Evolutionary conservation across 1,140 invertebrate species (phyloP).

Genomic region (Ctenoplectra terminalis): DNA sequence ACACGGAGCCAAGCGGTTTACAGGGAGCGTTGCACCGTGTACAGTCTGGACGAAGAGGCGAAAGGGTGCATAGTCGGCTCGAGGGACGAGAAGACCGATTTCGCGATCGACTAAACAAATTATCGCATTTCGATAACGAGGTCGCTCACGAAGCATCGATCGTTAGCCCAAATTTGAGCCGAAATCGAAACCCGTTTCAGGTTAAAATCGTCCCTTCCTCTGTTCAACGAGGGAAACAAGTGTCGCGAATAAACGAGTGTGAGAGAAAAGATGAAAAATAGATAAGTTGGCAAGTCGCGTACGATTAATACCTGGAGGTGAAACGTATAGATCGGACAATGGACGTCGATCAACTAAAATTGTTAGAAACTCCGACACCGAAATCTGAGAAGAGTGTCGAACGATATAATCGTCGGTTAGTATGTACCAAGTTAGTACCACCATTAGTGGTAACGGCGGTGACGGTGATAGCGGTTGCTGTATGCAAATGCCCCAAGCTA

Average conservation of each 20-base stretch:
- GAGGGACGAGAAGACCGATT: constrained; percentile 51
- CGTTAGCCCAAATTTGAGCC: neutral
- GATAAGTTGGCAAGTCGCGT: neutral
- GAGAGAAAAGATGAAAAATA: neutral
- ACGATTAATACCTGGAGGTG: too few relatives aligned
- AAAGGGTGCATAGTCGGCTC: neutral
- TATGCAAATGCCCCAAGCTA: constrained; percentile 10
- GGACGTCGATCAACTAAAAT: neutral
- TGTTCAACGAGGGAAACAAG: neutral
- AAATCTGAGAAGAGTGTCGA: neutral
- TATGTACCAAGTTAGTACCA: too few relatives aligned
- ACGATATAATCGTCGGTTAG: neutral
- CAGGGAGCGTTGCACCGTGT: constrained; percentile 7
- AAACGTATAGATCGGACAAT: neutral
- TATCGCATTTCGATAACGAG: constrained; percentile 73
- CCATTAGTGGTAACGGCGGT: neutral
- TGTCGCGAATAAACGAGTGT: neutral
- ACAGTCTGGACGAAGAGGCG: too few relatives aligned
- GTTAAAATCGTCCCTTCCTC: constrained; percentile 16
- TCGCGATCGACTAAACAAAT: constrained; percentile 70
- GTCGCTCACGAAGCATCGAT: constrained; percentile 59
- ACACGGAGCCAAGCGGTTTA: constrained; percentile 42
- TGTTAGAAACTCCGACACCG: neutral
- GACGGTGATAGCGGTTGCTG: neutral
- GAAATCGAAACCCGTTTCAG: neutral